Conservation (phyloP, 2,888 invertebrate species). For the Acanthosepion pharaonis region DNA sequence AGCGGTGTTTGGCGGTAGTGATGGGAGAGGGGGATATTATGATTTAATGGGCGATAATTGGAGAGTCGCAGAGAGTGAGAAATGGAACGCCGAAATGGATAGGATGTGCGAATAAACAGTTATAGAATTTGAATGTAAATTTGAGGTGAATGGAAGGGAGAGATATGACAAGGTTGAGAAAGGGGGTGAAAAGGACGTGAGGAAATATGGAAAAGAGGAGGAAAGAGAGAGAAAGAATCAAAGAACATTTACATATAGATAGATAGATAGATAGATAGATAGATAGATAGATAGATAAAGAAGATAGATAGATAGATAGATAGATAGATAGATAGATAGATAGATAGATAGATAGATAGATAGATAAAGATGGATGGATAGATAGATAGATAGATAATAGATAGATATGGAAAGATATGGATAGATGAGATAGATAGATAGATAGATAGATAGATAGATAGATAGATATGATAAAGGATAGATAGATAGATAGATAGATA, state of each 20-base stretch:
- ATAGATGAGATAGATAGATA: neutral
- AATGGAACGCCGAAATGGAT: neutral
- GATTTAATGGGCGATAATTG: too few relatives aligned
- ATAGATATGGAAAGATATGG: too few relatives aligned
- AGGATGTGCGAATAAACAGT: neutral
- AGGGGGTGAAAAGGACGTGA: neutral
- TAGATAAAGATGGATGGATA: too few relatives aligned
- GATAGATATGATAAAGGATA: too few relatives aligned
- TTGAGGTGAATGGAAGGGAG: neutral
- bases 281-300: neutral
- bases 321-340: neutral
- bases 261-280: neutral
- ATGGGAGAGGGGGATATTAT: neutral
- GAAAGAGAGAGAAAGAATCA: too few relatives aligned
- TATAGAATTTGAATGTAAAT: neutral
- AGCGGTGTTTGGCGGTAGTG: neutral
- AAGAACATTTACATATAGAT: too few relatives aligned
- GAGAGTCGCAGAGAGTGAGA: neutral
- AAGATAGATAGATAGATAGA: too few relatives aligned
- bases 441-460: too few relatives aligned
- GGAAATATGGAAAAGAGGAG: neutral
- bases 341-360: neutral
- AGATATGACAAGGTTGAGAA: neutral
- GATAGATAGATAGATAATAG: neutral
- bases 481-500: too few relatives aligned